Conservation (phyloP, 2,113 vertebrate species). For the Tricholaema leucomelas region DNA sequence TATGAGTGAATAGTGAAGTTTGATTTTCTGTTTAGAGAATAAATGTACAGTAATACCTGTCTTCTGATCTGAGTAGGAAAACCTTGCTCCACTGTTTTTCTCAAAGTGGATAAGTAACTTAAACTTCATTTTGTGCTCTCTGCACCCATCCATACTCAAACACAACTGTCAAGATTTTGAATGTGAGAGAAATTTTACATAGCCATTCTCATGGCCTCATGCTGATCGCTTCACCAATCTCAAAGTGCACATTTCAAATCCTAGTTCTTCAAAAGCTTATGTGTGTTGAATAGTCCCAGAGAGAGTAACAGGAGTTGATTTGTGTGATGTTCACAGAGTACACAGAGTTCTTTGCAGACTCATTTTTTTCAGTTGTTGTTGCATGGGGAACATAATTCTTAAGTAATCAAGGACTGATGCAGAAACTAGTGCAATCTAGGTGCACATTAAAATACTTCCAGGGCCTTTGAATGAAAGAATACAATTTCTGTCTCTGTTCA, state of each 20-base stretch:
- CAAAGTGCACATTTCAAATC: not conserved
- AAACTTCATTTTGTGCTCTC: not conserved
- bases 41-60: not conserved
- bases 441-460: not conserved
- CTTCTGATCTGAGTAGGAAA: not conserved
- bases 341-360: not conserved
- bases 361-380: not conserved
- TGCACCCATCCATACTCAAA: no score
- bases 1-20: not conserved
- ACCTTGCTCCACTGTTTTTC: not conserved
- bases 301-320: not conserved
- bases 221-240: not conserved
- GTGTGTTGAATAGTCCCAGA: not conserved
- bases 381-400: not conserved
- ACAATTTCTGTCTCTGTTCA: not conserved
- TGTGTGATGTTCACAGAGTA: not conserved
- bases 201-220: accelerated
- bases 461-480: not conserved
- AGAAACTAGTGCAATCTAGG: not conserved
- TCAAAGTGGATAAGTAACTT: not conserved
- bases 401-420: not conserved
- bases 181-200: not conserved
- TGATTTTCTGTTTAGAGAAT: not conserved
- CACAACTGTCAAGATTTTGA: not conserved
- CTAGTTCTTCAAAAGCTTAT: not conserved